A percentile compares a stretch with the other conserved stretches of the same genome.
Evolutionary conservation across 2,113 vertebrate genomes (phyloP).

Genomic region (Galemys pyrenaicus): DNA sequence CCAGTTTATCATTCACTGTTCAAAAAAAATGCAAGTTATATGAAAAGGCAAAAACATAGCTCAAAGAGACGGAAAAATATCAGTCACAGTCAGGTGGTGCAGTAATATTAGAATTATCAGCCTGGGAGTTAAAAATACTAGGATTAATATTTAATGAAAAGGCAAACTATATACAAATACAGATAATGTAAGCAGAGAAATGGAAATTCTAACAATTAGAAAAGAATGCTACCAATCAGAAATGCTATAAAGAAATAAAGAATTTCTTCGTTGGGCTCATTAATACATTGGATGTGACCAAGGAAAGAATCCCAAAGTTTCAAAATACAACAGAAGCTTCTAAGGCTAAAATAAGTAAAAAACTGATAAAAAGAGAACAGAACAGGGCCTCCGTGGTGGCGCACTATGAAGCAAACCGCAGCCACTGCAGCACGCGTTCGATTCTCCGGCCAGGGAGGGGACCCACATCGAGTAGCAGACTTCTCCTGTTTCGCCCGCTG

Average conservation of each 20-base stretch:
- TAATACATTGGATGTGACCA: too few relatives aligned
- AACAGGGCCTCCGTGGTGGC: too few relatives aligned
- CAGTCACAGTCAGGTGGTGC: not conserved
- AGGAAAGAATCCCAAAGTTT: not conserved
- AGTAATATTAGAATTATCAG: conserved; percentile 1
- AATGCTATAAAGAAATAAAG: not conserved
- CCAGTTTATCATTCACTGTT: not conserved
- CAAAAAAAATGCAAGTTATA: not conserved
- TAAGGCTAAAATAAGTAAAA: not conserved
- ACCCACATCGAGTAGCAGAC: too few relatives aligned
- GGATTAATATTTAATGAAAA: not conserved
- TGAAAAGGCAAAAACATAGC: not conserved
- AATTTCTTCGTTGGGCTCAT: not conserved
- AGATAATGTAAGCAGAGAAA: not conserved
- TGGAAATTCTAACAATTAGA: not conserved
- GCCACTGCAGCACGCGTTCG: too few relatives aligned
- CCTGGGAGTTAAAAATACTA: not conserved
- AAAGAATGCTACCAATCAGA: not conserved
- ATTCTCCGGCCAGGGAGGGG: too few relatives aligned
- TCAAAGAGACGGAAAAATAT: not conserved
- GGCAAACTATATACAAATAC: not conserved
- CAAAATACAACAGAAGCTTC: not conserved
- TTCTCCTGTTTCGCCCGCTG: too few relatives aligned
- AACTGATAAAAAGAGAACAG: too few relatives aligned
- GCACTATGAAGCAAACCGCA: too few relatives aligned